Evolutionary conservation across 1,140 invertebrate genomes (phyloP).

Genomic region (Drosophila orena): DNA sequence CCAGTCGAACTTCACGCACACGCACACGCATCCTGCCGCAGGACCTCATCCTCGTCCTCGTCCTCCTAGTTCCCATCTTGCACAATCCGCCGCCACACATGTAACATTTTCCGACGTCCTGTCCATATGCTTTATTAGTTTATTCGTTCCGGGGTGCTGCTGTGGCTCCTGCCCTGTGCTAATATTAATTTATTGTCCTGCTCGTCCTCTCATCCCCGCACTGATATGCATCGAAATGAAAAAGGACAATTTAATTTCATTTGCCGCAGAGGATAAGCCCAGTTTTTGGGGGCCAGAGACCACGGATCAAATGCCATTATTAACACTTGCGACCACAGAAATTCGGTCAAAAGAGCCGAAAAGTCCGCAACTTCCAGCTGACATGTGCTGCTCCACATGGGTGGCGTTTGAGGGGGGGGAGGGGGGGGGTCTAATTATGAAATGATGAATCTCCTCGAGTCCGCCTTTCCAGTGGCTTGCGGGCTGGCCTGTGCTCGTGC

Average conservation of each 20-base stretch:
- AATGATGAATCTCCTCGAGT: slow-evolving; percentile 69
- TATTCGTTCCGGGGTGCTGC: slow-evolving; percentile 52
- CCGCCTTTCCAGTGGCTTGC: background rate
- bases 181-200: slow-evolving; percentile 77
- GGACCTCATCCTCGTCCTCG: background rate
- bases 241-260: slow-evolving; percentile 83
- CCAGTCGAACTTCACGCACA: slow-evolving; percentile 58
- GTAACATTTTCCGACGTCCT: slow-evolving; percentile 47
- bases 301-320: slow-evolving; percentile 69
- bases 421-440: slow-evolving; percentile 66
- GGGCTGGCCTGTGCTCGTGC: background rate
- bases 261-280: slow-evolving; percentile 49
- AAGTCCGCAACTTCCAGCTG: slow-evolving; percentile 22
- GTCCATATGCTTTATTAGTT: slow-evolving; percentile 80
- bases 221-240: slow-evolving; percentile 72
- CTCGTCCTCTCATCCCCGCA: slow-evolving; percentile 22
- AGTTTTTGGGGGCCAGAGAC: slow-evolving; percentile 12
- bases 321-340: slow-evolving; percentile 80
- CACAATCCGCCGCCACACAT: slow-evolving; percentile 30
- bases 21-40: slow-evolving; percentile 35
- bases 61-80: background rate
- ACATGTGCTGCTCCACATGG: slow-evolving; percentile 35
- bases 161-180: slow-evolving; percentile 38
- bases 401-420: slow-evolving; percentile 11
- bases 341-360: slow-evolving; percentile 63